A percentile compares a stretch with the other conserved stretches of the same genome.
phyloP scores from a whole-genome alignment of 2,888 invertebrate genomes.

The Gortyna flavago region DNA sequence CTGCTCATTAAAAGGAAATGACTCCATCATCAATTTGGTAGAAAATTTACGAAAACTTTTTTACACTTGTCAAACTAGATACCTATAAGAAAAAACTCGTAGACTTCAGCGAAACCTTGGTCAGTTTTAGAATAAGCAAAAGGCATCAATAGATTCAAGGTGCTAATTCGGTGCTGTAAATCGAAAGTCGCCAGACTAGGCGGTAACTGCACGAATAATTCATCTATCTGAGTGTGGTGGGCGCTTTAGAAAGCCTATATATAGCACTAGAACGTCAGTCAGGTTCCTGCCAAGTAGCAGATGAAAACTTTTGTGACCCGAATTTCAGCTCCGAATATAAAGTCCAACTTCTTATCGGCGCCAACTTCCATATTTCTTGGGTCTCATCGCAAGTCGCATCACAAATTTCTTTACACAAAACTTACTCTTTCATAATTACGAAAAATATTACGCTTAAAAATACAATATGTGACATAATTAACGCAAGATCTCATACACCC shows the following conservation, averaged over 20 bases:
- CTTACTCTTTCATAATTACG: slow-evolving; percentile 10
- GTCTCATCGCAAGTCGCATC: slow-evolving; percentile 21
- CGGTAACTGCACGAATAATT: slow-evolving; percentile 48
- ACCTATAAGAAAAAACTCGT: not conserved
- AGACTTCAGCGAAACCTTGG: not conserved
- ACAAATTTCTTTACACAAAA: slow-evolving; percentile 41
- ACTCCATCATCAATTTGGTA: not conserved
- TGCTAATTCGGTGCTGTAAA: slow-evolving; percentile 38
- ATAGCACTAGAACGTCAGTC: slow-evolving; percentile 30
- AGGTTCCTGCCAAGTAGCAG: slow-evolving; percentile 29
- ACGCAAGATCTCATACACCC: no score
- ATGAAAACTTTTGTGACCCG: slow-evolving; percentile 46
- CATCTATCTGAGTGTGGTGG: slow-evolving; percentile 43
- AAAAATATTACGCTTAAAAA: slow-evolving; percentile 25
- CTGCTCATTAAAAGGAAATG: not conserved
- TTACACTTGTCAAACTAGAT: not conserved
- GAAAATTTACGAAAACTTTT: not conserved
- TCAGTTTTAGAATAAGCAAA: slow-evolving; percentile 3
- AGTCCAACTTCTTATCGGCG: slow-evolving; percentile 41
- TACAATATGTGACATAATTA: no score
- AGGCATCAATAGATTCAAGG: slow-evolving; percentile 30
- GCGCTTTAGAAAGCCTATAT: slow-evolving; percentile 31
- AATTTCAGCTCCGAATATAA: slow-evolving; percentile 43
- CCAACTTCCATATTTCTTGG: slow-evolving; percentile 43
- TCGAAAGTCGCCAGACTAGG: slow-evolving; percentile 35